Percentiles rank a stretch among this genome's conserved stretches.
These are phyloP conservation scores for Cheiracanthium punctorium DNA, from an alignment of 2,888 invertebrate genomes.

Conservation along the genomic window DNA sequence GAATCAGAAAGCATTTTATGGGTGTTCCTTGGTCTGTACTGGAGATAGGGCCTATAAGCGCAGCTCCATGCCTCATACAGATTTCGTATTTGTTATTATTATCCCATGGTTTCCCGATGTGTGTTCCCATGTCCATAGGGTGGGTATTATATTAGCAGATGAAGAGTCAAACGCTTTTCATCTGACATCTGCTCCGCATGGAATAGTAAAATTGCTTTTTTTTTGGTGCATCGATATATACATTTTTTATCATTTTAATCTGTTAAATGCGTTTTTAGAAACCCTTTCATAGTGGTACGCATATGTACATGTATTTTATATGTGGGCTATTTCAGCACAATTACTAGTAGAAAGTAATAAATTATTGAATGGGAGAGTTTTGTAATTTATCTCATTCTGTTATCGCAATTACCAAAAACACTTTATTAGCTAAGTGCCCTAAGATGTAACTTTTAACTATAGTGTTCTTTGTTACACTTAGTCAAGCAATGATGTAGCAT, in stretches of 20 bases:
- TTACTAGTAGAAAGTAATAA: no score
- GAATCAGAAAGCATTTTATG: conserved; percentile 44
- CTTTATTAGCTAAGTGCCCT: no score
- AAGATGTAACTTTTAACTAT: no score
- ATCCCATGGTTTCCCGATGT: background rate
- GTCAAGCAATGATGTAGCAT: no score
- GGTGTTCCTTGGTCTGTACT: conserved; percentile 37
- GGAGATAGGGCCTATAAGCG: background rate
- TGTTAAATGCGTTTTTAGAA: background rate
- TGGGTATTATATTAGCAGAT: background rate
- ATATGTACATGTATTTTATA: no score
- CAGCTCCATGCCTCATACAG: background rate
- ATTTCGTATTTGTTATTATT: conserved; percentile 2
- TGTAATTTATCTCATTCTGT: no score
- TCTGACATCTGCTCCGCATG: background rate
- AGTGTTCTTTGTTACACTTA: no score
- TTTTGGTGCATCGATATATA: background rate
- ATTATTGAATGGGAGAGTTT: no score
- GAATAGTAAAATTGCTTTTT: background rate
- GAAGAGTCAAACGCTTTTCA: background rate
- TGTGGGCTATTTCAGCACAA: no score
- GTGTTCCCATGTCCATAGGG: background rate
- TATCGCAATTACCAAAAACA: no score
- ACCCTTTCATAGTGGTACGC: no score
- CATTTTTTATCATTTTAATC: background rate